Conservation (phyloP, 2,113 vertebrate genomes). For the Columba livia region DNA sequence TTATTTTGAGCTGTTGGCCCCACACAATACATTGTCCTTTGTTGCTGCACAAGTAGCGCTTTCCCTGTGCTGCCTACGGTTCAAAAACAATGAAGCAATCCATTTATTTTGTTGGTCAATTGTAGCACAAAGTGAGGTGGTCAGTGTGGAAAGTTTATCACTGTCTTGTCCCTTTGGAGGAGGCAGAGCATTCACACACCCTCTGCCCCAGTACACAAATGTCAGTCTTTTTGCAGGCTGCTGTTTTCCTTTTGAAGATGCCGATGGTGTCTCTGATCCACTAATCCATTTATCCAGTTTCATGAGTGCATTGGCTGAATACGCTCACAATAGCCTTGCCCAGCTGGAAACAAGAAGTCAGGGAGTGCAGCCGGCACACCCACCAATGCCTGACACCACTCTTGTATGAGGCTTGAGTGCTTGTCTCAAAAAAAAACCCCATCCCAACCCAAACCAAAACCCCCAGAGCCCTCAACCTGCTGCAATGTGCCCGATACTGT, state of each 20-base stretch:
- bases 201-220: constrained; percentile 78
- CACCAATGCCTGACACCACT: constrained; percentile 68
- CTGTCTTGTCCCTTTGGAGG: constrained; percentile 84
- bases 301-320: constrained; percentile 77
- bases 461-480: neutral
- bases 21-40: constrained; percentile 81
- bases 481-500: constrained; percentile 25
- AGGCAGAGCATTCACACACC: constrained; percentile 81
- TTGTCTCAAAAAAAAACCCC: constrained; percentile 51
- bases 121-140: constrained; percentile 78
- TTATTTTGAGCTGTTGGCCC: constrained; percentile 76
- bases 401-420: constrained; percentile 61
- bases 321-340: constrained; percentile 77
- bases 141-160: constrained; percentile 88
- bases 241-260: constrained; percentile 83
- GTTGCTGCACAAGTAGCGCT: constrained; percentile 75
- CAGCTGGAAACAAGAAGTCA: constrained; percentile 79
- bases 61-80: constrained; percentile 78
- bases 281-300: constrained; percentile 88
- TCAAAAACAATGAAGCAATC: constrained; percentile 83
- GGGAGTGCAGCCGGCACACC: constrained; percentile 77
- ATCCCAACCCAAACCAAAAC: neutral
- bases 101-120: constrained; percentile 86
- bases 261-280: constrained; percentile 80
- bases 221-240: constrained; percentile 72